Conservation (phyloP, 2,888 invertebrate genomes). For the Hydriomena furcata region DNA sequence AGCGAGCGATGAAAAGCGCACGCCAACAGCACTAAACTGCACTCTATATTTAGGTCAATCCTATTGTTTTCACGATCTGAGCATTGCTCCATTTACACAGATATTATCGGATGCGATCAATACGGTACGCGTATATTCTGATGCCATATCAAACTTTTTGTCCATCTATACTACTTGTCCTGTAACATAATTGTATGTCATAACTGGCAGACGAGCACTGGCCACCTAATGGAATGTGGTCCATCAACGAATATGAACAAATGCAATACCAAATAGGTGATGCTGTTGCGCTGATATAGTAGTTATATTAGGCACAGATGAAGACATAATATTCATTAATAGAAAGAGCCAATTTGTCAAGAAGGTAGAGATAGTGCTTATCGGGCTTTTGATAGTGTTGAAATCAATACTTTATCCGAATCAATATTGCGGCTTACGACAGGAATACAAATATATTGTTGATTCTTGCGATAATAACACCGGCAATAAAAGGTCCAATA, state of each 20-base stretch:
- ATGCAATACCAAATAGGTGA: no score
- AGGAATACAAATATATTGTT: slow-evolving; percentile 15
- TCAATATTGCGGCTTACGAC: slow-evolving; percentile 13
- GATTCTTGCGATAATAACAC: slow-evolving; percentile 5
- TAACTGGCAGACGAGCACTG: no score
- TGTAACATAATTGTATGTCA: background rate
- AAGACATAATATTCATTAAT: slow-evolving; percentile 6
- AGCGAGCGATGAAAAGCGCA: slow-evolving; percentile 64
- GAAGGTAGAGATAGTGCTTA: slow-evolving; percentile 10
- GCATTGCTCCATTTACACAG: slow-evolving; percentile 29
- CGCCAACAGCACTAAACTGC: slow-evolving; percentile 49
- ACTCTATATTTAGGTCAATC: slow-evolving; percentile 59
- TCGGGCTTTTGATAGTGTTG: slow-evolving; percentile 12
- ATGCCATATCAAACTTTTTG: slow-evolving; percentile 3
- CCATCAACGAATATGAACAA: no score
- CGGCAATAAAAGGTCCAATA: slow-evolving; percentile 4
- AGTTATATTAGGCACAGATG: background rate
- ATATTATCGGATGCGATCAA: slow-evolving; percentile 24
- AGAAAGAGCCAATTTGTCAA: slow-evolving; percentile 3
- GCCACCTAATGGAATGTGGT: no score
- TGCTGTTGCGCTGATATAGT: no score
- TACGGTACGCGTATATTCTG: slow-evolving; percentile 11
- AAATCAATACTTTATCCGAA: slow-evolving; percentile 14
- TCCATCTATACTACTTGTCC: slow-evolving; percentile 4
- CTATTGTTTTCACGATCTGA: slow-evolving; percentile 51